Evolutionary conservation across 2,888 invertebrate species (phyloP), one percentile per base, ranked within the genome.

Genomic region (Drosophila acutilabella): DNA sequence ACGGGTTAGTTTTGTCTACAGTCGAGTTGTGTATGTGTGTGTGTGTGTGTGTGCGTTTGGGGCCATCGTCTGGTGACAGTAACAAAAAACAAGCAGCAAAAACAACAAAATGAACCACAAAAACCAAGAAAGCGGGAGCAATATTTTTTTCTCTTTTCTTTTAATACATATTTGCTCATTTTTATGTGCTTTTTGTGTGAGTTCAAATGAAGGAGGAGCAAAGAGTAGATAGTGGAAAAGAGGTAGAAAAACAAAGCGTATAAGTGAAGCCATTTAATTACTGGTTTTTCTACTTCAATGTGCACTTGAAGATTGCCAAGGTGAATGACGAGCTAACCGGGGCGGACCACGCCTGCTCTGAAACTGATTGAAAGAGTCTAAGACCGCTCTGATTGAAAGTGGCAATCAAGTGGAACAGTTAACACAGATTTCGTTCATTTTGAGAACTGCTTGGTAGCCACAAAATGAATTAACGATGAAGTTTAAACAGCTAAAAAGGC

Each of bases 251-350:
- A 42, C 60, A 74, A 71, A 76, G 66, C 23, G 64, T 47, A 51
- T 61, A 70, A 74, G 60, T 71, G 71, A 71, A 72, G 80, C 74
- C 83, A 85, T 82, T 83, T 83, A 83, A 83, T 83, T 83, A 83
- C 82, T 67, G 83, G 82, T 88, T 83, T 83, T 88, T 82, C 82
- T 80, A 58, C 88, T 70, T 70, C 65, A 79, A 64, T 59, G 73
- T 80, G 57, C 69, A 78, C 47, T 67, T 52, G 71, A 66, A 59
- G 80, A 69, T 77, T 77, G 64, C 72, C 86, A 88, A 86, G 82
- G 82, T 85, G 86, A 82, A 79, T 88, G 84, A 80, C 85, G 72
- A 61, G 47, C 54, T 44, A 53, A 10, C 20, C 54, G 38, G 2
- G 30, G 6, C 20, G 48, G 44, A 67, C 56, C 62, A 61, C 69